These are phyloP conservation scores for Villa cingulata DNA, from an alignment of 2,888 invertebrate genomes.

Conservation along the genomic window DNA sequence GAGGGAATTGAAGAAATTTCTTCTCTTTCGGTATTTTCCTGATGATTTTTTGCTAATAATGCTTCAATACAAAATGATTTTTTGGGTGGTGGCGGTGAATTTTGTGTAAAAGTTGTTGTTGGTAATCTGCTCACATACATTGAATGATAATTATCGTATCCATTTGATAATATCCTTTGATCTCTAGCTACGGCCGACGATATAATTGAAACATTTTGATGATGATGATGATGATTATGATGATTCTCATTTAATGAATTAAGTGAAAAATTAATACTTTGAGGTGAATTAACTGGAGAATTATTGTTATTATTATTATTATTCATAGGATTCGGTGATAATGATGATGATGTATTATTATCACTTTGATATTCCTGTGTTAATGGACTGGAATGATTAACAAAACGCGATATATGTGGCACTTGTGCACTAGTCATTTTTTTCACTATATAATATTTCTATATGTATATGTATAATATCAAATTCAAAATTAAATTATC, in stretches of 20 bases:
- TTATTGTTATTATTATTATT: not conserved
- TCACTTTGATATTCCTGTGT: slow-evolving; percentile 27
- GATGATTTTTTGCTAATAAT: slow-evolving; percentile 50
- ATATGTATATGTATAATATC: no score
- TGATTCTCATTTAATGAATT: slow-evolving; percentile 9
- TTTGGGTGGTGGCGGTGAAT: slow-evolving; percentile 31
- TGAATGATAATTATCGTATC: slow-evolving; percentile 10
- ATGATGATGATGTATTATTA: slow-evolving; percentile 19
- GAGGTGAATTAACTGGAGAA: slow-evolving; percentile 23
- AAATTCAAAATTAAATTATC: no score
- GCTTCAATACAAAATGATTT: slow-evolving; percentile 88
- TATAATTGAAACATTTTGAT: slow-evolving; percentile 4
- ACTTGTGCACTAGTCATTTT: slow-evolving; percentile 35
- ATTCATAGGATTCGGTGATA: slow-evolving; percentile 18
- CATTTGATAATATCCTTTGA: slow-evolving; percentile 9
- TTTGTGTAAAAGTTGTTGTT: slow-evolving; percentile 10
- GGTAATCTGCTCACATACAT: slow-evolving; percentile 6
- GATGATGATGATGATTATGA: not conserved
- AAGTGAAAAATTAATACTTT: slow-evolving; percentile 20
- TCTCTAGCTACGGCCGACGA: slow-evolving; percentile 8
- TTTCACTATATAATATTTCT: not conserved
- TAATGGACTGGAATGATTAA: slow-evolving; percentile 23
- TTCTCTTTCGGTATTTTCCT: slow-evolving; percentile 24
- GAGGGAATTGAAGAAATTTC: slow-evolving; percentile 6
- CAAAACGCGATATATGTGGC: slow-evolving; percentile 30